These are phyloP conservation scores for Heterohyrax brucei DNA, from an alignment of 2,797 vertebrate genomes.

Conservation along the genomic window DNA sequence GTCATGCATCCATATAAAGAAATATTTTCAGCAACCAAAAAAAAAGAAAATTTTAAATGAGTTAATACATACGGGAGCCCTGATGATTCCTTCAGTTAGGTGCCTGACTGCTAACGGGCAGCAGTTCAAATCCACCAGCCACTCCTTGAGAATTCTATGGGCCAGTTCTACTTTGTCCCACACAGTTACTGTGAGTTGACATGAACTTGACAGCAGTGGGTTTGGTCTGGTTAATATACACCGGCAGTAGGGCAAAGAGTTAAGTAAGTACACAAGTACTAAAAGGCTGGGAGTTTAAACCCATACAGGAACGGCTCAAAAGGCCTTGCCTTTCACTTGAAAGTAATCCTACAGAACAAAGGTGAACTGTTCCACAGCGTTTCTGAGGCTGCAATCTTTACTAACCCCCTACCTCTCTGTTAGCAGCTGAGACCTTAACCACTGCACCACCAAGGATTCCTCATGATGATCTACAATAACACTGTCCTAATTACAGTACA, in stretches of 20 bases:
- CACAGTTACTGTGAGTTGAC: no score
- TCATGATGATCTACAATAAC: neutral
- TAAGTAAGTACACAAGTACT: neutral
- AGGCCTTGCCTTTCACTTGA: neutral
- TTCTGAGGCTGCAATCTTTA: neutral
- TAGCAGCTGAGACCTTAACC: neutral
- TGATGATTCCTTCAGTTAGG: no score
- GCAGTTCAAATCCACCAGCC: no score
- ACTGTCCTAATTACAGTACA: neutral
- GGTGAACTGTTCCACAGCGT: neutral
- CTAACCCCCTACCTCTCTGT: neutral
- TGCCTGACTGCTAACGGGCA: no score
- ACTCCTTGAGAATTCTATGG: no score
- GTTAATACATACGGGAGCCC: no score
- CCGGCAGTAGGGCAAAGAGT: neutral
- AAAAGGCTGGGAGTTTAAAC: neutral
- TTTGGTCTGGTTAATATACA: no score
- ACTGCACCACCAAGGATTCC: neutral
- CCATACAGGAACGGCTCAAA: neutral
- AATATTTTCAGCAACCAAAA: conserved; percentile 14
- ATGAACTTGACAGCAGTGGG: no score
- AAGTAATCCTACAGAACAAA: neutral
- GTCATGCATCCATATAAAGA: neutral
- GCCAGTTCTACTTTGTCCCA: no score
- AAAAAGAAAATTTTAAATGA: conserved; percentile 20